phyloP scores from a whole-genome alignment of 1,140 invertebrate species.

The Zelostemma sp. region DNA sequence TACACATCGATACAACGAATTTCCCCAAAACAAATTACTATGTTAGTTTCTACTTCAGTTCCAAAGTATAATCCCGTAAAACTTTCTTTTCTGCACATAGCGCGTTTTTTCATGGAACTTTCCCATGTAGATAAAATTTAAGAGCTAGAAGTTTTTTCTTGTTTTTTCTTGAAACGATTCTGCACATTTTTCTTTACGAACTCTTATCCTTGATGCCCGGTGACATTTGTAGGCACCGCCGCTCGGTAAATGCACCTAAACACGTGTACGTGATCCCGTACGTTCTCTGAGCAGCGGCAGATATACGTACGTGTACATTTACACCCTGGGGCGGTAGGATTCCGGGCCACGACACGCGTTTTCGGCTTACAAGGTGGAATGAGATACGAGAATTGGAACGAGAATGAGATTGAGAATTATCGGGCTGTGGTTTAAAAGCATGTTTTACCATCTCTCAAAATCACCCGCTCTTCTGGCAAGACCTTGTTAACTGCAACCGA shows the following conservation, averaged over 20 bases:
- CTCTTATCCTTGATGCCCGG: conserved; percentile 14
- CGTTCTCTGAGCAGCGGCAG: conserved; percentile 1
- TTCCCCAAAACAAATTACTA: no score
- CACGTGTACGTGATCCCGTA: conserved; percentile 9
- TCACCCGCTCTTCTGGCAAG: conserved; percentile 13
- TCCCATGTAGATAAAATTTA: no score
- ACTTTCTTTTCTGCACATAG: no score
- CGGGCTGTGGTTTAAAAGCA: neutral
- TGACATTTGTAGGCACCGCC: conserved; percentile 9
- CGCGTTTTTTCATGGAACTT: no score
- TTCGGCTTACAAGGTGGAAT: conserved; percentile 17
- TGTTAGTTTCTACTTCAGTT: no score
- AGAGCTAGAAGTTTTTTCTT: neutral
- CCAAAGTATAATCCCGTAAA: no score
- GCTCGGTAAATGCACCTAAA: conserved; percentile 11
- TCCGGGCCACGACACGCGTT: conserved; percentile 21
- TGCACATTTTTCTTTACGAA: conserved; percentile 12
- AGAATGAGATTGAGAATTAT: conserved; percentile 23
- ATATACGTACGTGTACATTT: conserved; percentile 8
- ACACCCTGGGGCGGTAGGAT: conserved; percentile 17
- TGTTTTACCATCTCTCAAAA: conserved; percentile 11
- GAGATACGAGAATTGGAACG: conserved; percentile 26
- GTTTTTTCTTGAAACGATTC: no score
- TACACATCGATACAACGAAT: no score
- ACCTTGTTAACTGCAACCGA: conserved; percentile 11